A percentile compares a stretch with the other conserved stretches of the same genome.
These are phyloP conservation scores for Remorina albescens DNA, from an alignment of 2,797 vertebrate species.

Conservation along the genomic window DNA sequence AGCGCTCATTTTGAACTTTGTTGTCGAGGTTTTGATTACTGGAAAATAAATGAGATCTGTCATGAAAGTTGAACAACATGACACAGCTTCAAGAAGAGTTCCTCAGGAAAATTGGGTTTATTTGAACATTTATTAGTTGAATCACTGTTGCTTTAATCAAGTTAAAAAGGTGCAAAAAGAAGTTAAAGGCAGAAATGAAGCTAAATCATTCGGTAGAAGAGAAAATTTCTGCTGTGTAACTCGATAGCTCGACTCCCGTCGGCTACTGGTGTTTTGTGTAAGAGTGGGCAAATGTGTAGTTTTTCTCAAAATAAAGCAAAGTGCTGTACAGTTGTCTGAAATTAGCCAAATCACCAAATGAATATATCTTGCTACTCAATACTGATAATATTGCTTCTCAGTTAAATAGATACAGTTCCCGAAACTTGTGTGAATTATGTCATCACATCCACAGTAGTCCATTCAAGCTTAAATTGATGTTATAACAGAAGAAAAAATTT, in stretches of 20 bases:
- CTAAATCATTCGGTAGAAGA: not conserved
- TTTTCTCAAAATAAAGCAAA: no score
- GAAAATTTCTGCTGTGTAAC: not conserved
- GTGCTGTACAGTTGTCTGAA: constrained; percentile 1
- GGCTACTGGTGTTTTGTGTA: not conserved
- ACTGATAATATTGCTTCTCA: no score
- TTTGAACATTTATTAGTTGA: not conserved
- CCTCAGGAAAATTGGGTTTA: not conserved
- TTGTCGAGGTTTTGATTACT: constrained; percentile 17
- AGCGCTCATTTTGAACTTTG: not conserved
- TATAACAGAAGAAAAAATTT: no score
- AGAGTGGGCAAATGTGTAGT: not conserved
- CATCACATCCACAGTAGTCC: not conserved
- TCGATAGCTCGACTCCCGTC: not conserved
- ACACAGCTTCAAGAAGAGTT: not conserved
- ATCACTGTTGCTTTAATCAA: no score
- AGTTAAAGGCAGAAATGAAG: not conserved
- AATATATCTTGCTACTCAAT: constrained; percentile 2
- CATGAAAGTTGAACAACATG: not conserved
- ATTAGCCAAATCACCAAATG: not conserved
- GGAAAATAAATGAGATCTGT: not conserved
- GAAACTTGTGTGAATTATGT: no score
- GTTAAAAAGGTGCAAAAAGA: no score
- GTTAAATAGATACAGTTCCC: not conserved
- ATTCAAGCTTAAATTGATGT: constrained; percentile 13